Conservation (phyloP, 2,888 invertebrate species). For the Allophyes oxyacanthae region DNA sequence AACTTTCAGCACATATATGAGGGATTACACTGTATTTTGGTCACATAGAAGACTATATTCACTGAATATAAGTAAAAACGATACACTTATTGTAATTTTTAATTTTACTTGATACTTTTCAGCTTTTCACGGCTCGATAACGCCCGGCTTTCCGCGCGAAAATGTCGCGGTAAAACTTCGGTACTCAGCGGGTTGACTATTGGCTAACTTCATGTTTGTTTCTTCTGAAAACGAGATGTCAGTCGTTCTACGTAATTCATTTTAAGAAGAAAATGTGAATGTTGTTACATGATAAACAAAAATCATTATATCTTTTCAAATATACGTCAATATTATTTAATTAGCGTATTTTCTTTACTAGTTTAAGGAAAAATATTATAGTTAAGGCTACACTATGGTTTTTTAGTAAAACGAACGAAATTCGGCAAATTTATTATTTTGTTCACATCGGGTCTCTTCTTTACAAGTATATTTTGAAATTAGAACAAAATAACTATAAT, state of each 20-base stretch:
- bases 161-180: slow-evolving; percentile 88
- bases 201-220: slow-evolving; percentile 86
- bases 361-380: neutral
- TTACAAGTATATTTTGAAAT: neutral
- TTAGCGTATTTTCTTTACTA: neutral
- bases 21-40: slow-evolving; percentile 62
- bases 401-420: neutral
- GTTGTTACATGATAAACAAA: neutral
- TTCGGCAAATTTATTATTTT: neutral
- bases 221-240: slow-evolving; percentile 84
- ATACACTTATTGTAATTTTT: slow-evolving; percentile 64
- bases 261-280: slow-evolving; percentile 58
- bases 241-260: slow-evolving; percentile 62
- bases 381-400: neutral
- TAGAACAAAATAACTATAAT: neutral
- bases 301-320: neutral
- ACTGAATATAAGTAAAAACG: slow-evolving; percentile 66
- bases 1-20: slow-evolving; percentile 66
- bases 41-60: slow-evolving; percentile 62
- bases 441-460: neutral
- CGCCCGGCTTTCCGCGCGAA: slow-evolving; percentile 90
- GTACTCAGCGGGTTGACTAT: slow-evolving; percentile 71
- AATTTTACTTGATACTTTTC: slow-evolving; percentile 76
- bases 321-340: neutral
- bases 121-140: slow-evolving; percentile 88